Evolutionary conservation across 2,888 invertebrate species (phyloP), one percentile per base, ranked within the genome.

Genomic region (Ephialtes manifestator): DNA sequence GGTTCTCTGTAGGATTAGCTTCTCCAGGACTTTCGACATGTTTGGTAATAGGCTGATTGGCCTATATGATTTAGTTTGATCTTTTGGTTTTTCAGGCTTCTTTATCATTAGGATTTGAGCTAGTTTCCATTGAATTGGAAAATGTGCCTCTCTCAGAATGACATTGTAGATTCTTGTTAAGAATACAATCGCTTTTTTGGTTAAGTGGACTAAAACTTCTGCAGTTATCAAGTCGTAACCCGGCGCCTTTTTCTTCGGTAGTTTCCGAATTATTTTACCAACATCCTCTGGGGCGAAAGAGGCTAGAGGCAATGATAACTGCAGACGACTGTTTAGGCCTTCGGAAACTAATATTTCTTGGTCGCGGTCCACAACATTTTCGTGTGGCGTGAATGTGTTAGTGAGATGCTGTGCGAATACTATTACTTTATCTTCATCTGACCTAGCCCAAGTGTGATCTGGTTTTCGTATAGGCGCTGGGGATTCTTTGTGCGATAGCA

Each of bases 371-470:
- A 18, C 39, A 11, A 18, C 1, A 5, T 11, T 43, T n/a, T 15
- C n/a, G 15, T 65, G 39, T n/a, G 48, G 68, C 31, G 68, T 48
- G 13, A 83, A 85, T 13, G 85, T 83, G 43, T 74, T 39, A 2
- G 71, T 39, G 7, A 85, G 79, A 55, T 87, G 83, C 20, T 74
- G 43, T 0, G 85, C 76, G 55, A 86, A 85, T 20, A 60, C 46
- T 28, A 13, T 63, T 0, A 75, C 75, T 75, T 85, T 85, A 48
- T 83, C 81, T 13, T 48, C 13, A 18, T 87, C 76, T 2, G 68
- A 76, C 51, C 83, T 76, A n/a, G 86, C 83, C 84, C 86, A 86
- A 2, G 76, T 55, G 20, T 74, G 58, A 35, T 78, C 46, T 0
- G 48, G 10, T 28, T 48, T 78, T 28, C 60, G 11, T 35, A 78